These are phyloP conservation scores for Acronicta aceris DNA, from an alignment of 2,888 invertebrate species.

Conservation along the genomic window DNA sequence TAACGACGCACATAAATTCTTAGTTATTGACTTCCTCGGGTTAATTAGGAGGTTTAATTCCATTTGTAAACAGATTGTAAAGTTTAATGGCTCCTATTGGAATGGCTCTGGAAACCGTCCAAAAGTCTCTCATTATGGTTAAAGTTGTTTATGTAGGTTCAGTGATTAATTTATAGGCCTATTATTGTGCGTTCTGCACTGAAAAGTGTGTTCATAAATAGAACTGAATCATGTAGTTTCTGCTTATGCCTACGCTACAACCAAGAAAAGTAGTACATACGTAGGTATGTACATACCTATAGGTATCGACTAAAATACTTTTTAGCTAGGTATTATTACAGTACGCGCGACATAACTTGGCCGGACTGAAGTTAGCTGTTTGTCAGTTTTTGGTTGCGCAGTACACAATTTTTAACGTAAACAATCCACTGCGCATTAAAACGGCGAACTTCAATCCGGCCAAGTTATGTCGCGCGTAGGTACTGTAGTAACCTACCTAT, in stretches of 20 bases:
- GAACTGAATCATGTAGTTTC: conserved; percentile 20
- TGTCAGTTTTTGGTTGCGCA: too few species aligned
- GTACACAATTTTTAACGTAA: too few species aligned
- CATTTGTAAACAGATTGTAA: conserved; percentile 53
- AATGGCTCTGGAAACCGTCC: conserved; percentile 49
- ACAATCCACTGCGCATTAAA: too few species aligned
- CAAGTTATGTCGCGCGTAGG: too few species aligned
- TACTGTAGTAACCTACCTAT: too few species aligned
- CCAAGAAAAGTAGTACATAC: too few species aligned
- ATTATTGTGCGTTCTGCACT: conserved; percentile 36
- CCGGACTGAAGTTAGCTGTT: too few species aligned
- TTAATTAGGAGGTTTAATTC: conserved; percentile 49
- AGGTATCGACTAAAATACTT: too few species aligned
- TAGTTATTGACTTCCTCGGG: conserved; percentile 33
- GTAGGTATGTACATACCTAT: neutral
- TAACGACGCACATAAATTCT: conserved; percentile 37
- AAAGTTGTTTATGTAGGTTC: conserved; percentile 43
- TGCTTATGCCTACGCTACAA: neutral
- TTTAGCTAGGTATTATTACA: too few species aligned
- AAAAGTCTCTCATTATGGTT: conserved; percentile 41
- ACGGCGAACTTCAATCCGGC: too few species aligned
- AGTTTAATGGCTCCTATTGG: conserved; percentile 46
- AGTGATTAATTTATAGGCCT: conserved; percentile 42
- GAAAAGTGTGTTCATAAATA: conserved; percentile 37
- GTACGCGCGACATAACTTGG: too few species aligned